Conservation (phyloP, 1,140 invertebrate species). For the Megalonaias nervosa region DNA sequence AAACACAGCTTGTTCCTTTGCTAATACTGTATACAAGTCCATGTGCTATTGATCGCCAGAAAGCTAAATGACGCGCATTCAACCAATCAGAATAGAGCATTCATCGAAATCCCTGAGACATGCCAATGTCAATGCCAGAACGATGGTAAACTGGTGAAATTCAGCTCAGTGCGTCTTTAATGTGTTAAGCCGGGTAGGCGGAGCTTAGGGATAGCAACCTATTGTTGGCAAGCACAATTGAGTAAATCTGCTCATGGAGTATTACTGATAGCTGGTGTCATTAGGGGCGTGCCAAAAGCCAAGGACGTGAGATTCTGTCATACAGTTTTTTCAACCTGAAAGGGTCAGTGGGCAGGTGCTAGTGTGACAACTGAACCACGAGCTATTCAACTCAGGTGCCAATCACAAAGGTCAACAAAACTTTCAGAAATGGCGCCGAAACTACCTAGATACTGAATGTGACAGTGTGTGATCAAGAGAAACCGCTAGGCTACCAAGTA, state of each 20-base stretch:
- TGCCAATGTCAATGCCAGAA: conserved; percentile 19
- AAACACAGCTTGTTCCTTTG: conserved; percentile 66
- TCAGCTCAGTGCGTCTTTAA: conserved; percentile 7
- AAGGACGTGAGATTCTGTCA: neutral
- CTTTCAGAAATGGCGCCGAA: too few species aligned
- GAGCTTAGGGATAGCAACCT: conserved; percentile 1
- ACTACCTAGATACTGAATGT: too few species aligned
- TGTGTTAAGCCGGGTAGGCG: conserved; percentile 25
- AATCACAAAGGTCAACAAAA: too few species aligned
- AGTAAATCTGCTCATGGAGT: too few species aligned
- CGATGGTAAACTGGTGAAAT: conserved; percentile 27
- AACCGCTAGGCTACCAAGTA: too few species aligned
- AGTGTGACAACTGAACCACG: too few species aligned
- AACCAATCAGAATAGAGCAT: conserved; percentile 39
- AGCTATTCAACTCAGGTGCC: too few species aligned
- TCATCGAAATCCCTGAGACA: conserved; percentile 32
- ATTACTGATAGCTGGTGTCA: too few species aligned
- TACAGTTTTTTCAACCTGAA: neutral
- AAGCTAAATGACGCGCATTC: conserved; percentile 42
- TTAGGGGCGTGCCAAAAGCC: too few species aligned
- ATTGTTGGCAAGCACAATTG: too few species aligned
- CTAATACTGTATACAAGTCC: conserved; percentile 61
- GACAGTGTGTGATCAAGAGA: too few species aligned
- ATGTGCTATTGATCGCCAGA: conserved; percentile 66
- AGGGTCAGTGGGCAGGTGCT: neutral